Base-by-base conservation (phyloP, 2,113 vertebrate genomes). In the Panthera uncia region DNA sequence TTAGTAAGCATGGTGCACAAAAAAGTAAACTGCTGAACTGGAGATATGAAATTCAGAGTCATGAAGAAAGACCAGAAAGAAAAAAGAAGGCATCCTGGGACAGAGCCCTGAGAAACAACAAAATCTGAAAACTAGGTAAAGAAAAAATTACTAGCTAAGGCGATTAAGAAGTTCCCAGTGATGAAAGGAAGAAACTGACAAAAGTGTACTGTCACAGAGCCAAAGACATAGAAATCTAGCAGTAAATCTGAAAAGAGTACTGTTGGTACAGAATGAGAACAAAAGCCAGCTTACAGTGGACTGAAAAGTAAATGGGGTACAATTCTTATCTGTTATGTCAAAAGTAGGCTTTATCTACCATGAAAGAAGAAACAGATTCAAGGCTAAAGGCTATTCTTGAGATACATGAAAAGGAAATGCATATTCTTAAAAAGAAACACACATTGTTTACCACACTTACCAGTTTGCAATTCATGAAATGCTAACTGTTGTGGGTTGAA, bases 361-460 rank as follows among this genome's bases (percentile, higher is more conserved):
- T 15, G 68, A 94, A 73, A 41, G 29, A 85, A 84, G 5, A 71
- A 63, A 18, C 13, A 85, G 71, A 71, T 63, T 52, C 23, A 78
- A 87, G n/a, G 45, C 33, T 73, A 73, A 85, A 81, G 74, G 45
- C 18, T 13, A 25, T 69, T 85, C 57, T 82, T 89, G 23, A 92
- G 50, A 92, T n/a, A 83, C 0, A 50, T 25, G 66, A 84, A 95
- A 65, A 78, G 31, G 38, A 94, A 89, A 89, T 33, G 45, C 33
- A 82, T 74, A 85, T 82, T 76, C 48, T 79, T 91, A 80, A 80
- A 82, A 95, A 89, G 73, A 86, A 87, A 87, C 52, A 84, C 63
- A 78, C 15, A 87, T 0, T 85, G 80, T 78, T 81, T 87, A 57
- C n/a, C 29, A 48, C 18, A 73, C 73, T 45, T 80, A 63, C 41